Evolutionary conservation across 2,113 vertebrate genomes (phyloP).

Genomic region (Eonycteris spelaea): DNA sequence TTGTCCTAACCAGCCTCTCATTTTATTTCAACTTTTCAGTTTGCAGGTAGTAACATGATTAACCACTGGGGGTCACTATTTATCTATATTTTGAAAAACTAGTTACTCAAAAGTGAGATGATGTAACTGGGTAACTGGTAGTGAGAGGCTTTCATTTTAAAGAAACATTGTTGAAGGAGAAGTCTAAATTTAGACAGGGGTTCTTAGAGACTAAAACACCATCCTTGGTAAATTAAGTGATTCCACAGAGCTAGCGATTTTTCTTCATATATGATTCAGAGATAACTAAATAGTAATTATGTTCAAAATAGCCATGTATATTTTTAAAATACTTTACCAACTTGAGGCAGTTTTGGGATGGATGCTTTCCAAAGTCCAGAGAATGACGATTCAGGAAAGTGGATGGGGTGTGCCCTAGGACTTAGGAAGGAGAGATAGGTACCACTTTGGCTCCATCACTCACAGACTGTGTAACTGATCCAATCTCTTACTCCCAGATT

Average conservation of each 20-base stretch:
- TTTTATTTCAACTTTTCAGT: background rate
- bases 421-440: background rate
- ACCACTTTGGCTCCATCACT: rapidly evolving
- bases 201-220: conserved; percentile 31
- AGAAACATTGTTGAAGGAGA: background rate
- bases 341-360: background rate
- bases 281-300: background rate
- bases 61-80: conserved; percentile 53
- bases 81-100: background rate
- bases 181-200: conserved; percentile 42
- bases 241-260: conserved; percentile 9
- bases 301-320: background rate
- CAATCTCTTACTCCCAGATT: background rate
- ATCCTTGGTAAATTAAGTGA: background rate
- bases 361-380: background rate
- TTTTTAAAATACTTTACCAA: background rate
- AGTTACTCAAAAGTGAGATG: background rate
- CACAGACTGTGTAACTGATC: too few species aligned
- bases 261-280: conserved; percentile 28
- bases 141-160: background rate
- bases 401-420: rapidly evolving
- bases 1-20: background rate
- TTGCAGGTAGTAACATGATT: background rate
- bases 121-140: background rate
- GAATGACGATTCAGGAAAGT: background rate